Evolutionary conservation across 2,888 invertebrate genomes (phyloP), one percentile per base, ranked within the genome.

Genomic region (Dicranocentrus wangi): DNA sequence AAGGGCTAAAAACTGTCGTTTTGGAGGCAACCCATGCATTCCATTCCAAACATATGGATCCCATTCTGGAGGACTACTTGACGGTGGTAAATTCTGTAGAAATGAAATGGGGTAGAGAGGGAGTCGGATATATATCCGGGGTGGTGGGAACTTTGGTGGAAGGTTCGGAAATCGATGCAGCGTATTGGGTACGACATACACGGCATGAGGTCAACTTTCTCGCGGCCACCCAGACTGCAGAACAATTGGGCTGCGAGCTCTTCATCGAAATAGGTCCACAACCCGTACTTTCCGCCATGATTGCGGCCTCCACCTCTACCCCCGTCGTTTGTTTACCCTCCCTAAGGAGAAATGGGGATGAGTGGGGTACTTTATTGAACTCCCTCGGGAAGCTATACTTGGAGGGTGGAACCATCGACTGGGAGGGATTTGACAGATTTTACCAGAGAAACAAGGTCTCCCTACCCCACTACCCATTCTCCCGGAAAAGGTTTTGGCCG

Each of bases 41-140:
- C 53, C 82, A 82, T 19, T 82, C 82, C 0, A 43, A 55, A n/a
- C 63, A 75, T 47, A 82, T 82, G 82, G 79, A 82, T 39, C 75
- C 71, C 2, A 79, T 79, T 1, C 68, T 84, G 3, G 65, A 65
- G 0, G 23, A 65, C 1, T 84, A 78, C 53, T 51, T 77, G 32
- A 13, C n/a, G 15, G 61, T 80, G 3, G 75, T 75, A 1, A 55
- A 13, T 3, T 7, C 13, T 5, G 19, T 53, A n/a, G 15, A n/a
- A 47, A 10, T 5, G 17, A 55, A 21, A 21, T 15, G 1, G 3
- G 5, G 5, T 5, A 21, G 17, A 21, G n/a, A 1, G 17, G 15
- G 1, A 42, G 1, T 25, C n/a, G 1, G 8, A 42, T 76, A 27
- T 23, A 27, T 76, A 19, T 76, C 76, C 0, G 76, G 76, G 23